These are phyloP conservation scores for Enteromius argenteus DNA, from an alignment of 2,797 vertebrate species.

Conservation along the genomic window DNA sequence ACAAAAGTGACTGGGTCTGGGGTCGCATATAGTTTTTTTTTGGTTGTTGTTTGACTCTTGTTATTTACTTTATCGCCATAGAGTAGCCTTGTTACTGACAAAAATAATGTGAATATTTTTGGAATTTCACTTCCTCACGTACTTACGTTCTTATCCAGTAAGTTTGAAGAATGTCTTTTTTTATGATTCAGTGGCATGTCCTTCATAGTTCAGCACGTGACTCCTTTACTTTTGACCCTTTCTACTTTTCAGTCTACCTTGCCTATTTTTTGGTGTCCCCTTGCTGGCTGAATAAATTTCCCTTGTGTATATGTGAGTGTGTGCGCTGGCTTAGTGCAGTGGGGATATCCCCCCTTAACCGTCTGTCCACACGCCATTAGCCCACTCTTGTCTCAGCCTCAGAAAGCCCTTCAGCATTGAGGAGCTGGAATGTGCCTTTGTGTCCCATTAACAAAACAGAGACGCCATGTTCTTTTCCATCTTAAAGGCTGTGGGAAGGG, in stretches of 20 bases:
- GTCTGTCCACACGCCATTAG: constrained; percentile 58
- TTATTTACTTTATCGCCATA: neutral
- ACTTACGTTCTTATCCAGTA: neutral
- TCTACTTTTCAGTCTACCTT: constrained; percentile 7
- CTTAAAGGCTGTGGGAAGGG: constrained; percentile 49
- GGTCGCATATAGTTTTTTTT: neutral
- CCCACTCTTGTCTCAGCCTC: constrained; percentile 60
- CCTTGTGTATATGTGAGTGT: constrained; percentile 18
- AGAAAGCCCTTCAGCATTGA: constrained; percentile 71
- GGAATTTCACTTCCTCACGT: neutral
- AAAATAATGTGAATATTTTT: neutral
- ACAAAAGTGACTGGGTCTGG: too few relatives aligned
- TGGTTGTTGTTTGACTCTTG: neutral
- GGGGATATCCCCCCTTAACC: constrained; percentile 52
- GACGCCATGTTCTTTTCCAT: constrained; percentile 49
- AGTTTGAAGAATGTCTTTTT: neutral
- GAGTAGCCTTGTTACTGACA: neutral
- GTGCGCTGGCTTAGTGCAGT: constrained; percentile 12
- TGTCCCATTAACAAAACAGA: constrained; percentile 56
- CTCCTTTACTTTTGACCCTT: constrained; percentile 28
- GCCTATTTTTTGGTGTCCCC: constrained; percentile 16
- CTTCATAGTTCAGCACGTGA: constrained; percentile 9
- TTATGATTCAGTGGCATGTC: neutral
- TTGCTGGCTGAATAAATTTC: constrained; percentile 23
- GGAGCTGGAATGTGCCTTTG: constrained; percentile 65